Base-by-base conservation (phyloP, 2,113 vertebrate genomes). In the Zootoca vivipara region DNA sequence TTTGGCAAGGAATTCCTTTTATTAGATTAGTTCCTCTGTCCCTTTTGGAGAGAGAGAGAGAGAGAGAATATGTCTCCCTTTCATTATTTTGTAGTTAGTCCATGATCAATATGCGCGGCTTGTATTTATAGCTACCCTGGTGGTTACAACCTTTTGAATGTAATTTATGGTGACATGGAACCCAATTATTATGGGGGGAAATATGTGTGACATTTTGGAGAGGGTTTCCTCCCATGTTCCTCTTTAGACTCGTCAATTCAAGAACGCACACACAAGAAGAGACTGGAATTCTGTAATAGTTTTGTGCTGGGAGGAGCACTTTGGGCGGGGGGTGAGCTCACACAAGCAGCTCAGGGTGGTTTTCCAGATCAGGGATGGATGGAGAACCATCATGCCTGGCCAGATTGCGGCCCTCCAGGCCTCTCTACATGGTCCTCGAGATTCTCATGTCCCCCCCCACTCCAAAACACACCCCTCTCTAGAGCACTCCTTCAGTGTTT, bases 31-130 rank as follows among this genome's bases (percentile, higher is more conserved):
- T 92, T 92, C 90, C 90, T 91, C 69, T 91, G 93, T 96, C 94
- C 92, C 96, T 95, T 95, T 89, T 26, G 67, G 75, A 1, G 70
- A 64, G 64, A 87, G 56, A 80, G 46, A 82, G 15, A 93, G 94
- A 91, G 85, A 93, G 89, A 78, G 92, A 95, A 93, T 52, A 94
- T 94, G 94, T 93, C 95, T 96, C 94, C 91, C 93, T 96, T 96
- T 92, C 93, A 92, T 96, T 95, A 96, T 97, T 94, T 92, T 88
- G 26, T 89, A 96, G 95, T 93, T 95, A 95, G 95, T 93, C 85
- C 95, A 96, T 94, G 95, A 96, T 97, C 96, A 95, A 97, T 97
- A 97, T 94, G 90, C 93, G 91, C 86, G 83, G 28, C 93, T 91
- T 89, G 38, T 94, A 95, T 95, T 96, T 96, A 93, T 93, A 92